Percentiles rank a stretch among this genome's conserved stretches.
These are phyloP conservation scores for Nymphalis polychloros DNA, from an alignment of 2,888 invertebrate species.

Conservation along the genomic window DNA sequence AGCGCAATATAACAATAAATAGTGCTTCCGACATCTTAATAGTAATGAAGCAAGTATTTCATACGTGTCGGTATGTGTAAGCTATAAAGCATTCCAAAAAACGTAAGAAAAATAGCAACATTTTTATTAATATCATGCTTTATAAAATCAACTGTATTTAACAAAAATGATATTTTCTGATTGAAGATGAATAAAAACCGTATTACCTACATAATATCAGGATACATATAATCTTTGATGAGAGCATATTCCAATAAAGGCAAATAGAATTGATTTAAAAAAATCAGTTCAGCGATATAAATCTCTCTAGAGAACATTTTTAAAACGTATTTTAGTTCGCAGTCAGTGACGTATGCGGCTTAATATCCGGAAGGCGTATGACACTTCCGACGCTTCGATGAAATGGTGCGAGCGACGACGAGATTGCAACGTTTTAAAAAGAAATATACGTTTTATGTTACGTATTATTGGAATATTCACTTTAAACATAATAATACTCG, in stretches of 20 bases:
- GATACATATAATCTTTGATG: too few species aligned
- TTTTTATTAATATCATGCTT: too few species aligned
- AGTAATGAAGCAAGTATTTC: constrained; percentile 19
- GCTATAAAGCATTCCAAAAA: neutral
- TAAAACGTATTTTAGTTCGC: constrained; percentile 8
- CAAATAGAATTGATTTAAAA: too few species aligned
- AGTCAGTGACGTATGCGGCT: constrained; percentile 10
- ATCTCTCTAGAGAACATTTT: neutral
- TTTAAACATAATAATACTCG: too few species aligned
- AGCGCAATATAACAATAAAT: neutral
- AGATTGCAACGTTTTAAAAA: constrained; percentile 2
- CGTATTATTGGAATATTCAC: neutral
- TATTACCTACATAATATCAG: too few species aligned
- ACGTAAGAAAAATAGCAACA: too few species aligned
- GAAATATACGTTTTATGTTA: neutral
- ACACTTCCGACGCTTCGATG: constrained; percentile 5
- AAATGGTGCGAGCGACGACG: constrained; percentile 5
- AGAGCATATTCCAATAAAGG: too few species aligned
- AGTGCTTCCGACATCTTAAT: constrained; percentile 18
- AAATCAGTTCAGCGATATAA: too few species aligned
- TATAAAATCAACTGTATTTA: too few species aligned
- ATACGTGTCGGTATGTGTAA: neutral
- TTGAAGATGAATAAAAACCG: too few species aligned
- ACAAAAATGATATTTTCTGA: too few species aligned
- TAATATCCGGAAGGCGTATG: constrained; percentile 12